Conservation (phyloP, 2,797 vertebrate genomes). For the Cottoperca gobio region DNA sequence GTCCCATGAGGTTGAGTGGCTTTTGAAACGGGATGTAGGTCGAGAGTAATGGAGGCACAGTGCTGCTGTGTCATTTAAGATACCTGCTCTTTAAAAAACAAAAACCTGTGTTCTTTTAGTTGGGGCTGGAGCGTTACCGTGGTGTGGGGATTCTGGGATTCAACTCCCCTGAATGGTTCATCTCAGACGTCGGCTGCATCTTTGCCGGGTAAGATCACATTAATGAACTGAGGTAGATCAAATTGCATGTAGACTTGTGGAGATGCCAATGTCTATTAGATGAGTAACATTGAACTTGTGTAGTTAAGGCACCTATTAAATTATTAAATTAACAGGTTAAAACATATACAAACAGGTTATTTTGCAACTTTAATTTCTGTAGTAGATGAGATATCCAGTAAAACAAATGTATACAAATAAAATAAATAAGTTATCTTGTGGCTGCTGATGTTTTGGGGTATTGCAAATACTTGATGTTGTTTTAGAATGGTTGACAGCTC, state of each 20-base stretch:
- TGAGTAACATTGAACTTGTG: neutral
- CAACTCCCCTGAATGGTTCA: constrained; percentile 87
- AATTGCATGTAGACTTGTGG: neutral
- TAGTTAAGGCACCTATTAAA: neutral
- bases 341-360: neutral
- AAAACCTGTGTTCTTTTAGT: constrained; percentile 58
- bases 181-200: constrained; percentile 83
- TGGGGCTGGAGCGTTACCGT: constrained; percentile 85
- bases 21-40: constrained; percentile 52
- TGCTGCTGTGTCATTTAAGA: constrained; percentile 34
- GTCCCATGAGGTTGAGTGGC: constrained; percentile 2
- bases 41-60: constrained; percentile 39
- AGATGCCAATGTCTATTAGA: neutral
- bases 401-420: neutral
- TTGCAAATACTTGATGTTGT: neutral
- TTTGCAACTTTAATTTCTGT: neutral
- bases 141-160: constrained; percentile 88
- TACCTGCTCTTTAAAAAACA: constrained; percentile 20
- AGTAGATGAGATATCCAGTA: neutral
- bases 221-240: neutral
- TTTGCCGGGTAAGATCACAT: constrained; percentile 81
- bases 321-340: too few relatives aligned
- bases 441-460: neutral
- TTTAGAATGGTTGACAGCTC: neutral
- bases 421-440: neutral